phyloP scores from a whole-genome alignment of 2,888 invertebrate genomes.

The Amblyteles armatorius region DNA sequence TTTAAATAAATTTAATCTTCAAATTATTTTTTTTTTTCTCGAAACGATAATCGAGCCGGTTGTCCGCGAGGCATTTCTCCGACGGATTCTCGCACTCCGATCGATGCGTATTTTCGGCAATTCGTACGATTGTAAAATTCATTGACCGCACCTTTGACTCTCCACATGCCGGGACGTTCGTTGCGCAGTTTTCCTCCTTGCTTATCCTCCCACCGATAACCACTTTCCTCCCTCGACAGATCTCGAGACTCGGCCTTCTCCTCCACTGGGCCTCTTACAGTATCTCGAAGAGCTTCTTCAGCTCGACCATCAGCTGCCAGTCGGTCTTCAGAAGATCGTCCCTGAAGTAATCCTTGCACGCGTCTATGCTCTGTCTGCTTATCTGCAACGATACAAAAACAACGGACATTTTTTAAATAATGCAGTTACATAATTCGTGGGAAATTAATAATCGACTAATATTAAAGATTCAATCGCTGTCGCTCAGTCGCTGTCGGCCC shows the following conservation, averaged over 20 bases:
- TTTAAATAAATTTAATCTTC: neutral
- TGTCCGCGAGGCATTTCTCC: neutral
- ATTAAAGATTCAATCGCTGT: no score
- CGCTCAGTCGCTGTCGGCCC: no score
- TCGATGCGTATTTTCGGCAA: neutral
- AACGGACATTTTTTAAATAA: conserved; percentile 26
- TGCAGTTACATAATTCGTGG: no score
- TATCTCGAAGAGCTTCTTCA: conserved; percentile 98
- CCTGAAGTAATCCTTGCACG: conserved; percentile 99
- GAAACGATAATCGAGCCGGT: conserved; percentile 4
- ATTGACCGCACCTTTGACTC: conserved; percentile 28
- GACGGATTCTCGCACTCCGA: neutral
- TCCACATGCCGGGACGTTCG: conserved; percentile 4
- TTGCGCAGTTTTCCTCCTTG: conserved; percentile 24
- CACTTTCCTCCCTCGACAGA: neutral
- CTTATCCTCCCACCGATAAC: conserved; percentile 25
- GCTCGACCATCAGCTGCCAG: conserved; percentile 99
- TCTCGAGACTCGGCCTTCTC: neutral
- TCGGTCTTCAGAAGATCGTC: conserved; percentile 98
- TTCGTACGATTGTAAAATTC: conserved; percentile 37
- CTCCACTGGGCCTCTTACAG: conserved; percentile 86
- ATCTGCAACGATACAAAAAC: conserved; percentile 89
- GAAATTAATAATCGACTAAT: no score
- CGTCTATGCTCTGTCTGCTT: conserved; percentile 98
- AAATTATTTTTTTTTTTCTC: conserved; percentile 5